Percentiles rank a stretch among this genome's conserved stretches.
Evolutionary conservation across 2,797 vertebrate genomes (phyloP).

Genomic region (Scleropages formosus): DNA sequence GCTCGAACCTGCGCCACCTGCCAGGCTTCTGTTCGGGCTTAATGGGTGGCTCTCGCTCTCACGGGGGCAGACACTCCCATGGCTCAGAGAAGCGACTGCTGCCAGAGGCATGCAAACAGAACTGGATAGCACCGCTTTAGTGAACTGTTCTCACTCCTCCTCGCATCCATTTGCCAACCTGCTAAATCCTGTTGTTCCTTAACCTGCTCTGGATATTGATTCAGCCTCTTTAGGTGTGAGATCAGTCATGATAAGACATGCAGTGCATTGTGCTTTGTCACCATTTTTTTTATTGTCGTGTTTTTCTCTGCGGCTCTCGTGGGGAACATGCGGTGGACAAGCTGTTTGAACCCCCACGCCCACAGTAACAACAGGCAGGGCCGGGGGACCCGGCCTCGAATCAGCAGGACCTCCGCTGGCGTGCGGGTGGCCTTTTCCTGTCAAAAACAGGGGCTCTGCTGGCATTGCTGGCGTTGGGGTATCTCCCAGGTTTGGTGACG

Average conservation of each 20-base stretch:
- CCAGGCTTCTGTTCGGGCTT: neutral
- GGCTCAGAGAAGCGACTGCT: too few species aligned
- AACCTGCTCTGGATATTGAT: neutral
- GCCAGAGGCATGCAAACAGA: too few species aligned
- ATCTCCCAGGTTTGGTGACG: neutral
- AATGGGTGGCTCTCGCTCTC: neutral
- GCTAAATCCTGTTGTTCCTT: too few species aligned
- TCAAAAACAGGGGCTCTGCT: conserved; percentile 20
- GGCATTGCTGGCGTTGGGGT: neutral
- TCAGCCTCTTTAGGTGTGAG: neutral
- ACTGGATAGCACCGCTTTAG: too few species aligned
- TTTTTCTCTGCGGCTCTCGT: neutral
- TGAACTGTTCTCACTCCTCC: too few species aligned
- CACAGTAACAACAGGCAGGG: conserved; percentile 38
- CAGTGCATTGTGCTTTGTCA: neutral
- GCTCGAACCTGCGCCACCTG: neutral
- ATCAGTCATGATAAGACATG: neutral
- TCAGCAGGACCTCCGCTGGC: neutral
- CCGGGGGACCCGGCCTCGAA: neutral
- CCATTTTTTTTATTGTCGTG: neutral
- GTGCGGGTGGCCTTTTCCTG: neutral
- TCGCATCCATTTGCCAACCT: too few species aligned
- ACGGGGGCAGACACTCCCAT: too few species aligned
- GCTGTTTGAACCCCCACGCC: conserved; percentile 23
- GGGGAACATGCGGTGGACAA: conserved; percentile 9